Conservation (phyloP, 2,797 vertebrate genomes). For the Eleutherodactylus coqui region DNA sequence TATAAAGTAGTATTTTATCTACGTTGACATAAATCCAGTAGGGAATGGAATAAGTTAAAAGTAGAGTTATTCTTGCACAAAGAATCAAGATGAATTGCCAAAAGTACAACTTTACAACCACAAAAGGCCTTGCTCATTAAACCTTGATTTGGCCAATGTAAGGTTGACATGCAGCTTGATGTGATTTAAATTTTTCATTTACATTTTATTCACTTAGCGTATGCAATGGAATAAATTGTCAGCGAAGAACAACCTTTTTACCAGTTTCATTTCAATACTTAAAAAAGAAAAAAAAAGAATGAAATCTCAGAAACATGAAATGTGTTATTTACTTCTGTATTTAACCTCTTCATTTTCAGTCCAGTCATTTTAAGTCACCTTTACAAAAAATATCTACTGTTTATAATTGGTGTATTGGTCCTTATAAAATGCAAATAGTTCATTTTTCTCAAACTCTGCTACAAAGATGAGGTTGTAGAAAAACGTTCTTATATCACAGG, state of each 20-base stretch:
- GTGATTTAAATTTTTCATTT: constrained; percentile 39
- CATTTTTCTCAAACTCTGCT: no score
- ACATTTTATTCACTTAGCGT: constrained; percentile 35
- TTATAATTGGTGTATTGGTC: no score
- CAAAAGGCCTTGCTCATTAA: constrained; percentile 46
- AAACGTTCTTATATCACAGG: no score
- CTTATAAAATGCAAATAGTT: no score
- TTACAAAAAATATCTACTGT: not conserved
- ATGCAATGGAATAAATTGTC: constrained; percentile 16
- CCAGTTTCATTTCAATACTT: constrained; percentile 1
- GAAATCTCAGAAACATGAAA: not conserved
- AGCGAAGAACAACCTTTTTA: constrained; percentile 8
- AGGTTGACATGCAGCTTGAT: constrained; percentile 27
- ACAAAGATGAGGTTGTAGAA: no score
- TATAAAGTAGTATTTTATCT: constrained; percentile 31
- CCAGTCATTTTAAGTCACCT: not conserved
- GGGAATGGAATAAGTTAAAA: constrained; percentile 25
- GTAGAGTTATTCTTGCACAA: constrained; percentile 43
- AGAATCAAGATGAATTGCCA: constrained; percentile 43
- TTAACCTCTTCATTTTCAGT: not conserved
- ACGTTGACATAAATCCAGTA: constrained; percentile 3
- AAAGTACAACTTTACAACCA: constrained; percentile 45
- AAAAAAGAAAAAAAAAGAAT: not conserved
- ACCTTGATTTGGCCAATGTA: constrained; percentile 42
- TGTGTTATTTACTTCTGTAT: not conserved